These are phyloP conservation scores for Altica lythri DNA, from an alignment of 2,888 invertebrate species.

Conservation along the genomic window DNA sequence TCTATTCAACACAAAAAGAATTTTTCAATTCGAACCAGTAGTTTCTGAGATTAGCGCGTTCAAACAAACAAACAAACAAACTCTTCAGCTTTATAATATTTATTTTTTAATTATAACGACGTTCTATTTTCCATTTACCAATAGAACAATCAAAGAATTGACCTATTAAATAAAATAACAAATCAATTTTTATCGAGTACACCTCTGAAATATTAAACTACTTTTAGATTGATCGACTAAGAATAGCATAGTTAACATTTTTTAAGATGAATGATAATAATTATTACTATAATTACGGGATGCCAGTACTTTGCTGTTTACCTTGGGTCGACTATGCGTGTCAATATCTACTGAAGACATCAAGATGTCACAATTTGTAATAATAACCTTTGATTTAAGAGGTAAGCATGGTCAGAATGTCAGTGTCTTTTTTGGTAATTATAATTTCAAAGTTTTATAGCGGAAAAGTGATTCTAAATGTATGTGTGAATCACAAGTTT, in stretches of 20 bases:
- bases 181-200: background rate
- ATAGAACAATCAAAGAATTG: no score
- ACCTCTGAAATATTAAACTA: constrained; percentile 17
- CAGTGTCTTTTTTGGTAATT: background rate
- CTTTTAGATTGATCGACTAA: constrained; percentile 17
- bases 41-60: no score
- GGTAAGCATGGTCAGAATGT: background rate
- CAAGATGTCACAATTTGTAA: constrained; percentile 3
- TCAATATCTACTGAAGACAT: constrained; percentile 1
- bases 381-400: background rate
- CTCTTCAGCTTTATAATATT: no score
- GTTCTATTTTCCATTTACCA: no score
- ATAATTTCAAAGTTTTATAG: no score
- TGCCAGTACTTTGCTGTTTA: constrained; percentile 13
- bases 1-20: no score
- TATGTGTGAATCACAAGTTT: no score
- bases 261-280: constrained; percentile 27
- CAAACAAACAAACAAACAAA: no score
- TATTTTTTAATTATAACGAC: no score
- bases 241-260: constrained; percentile 26
- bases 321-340: constrained; percentile 7
- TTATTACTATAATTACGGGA: constrained; percentile 22
- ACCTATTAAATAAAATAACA: no score
- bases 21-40: no score
- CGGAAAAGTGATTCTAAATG: no score